These are phyloP conservation scores for Bujurquina vittata DNA, from an alignment of 2,113 vertebrate species.

Conservation along the genomic window DNA sequence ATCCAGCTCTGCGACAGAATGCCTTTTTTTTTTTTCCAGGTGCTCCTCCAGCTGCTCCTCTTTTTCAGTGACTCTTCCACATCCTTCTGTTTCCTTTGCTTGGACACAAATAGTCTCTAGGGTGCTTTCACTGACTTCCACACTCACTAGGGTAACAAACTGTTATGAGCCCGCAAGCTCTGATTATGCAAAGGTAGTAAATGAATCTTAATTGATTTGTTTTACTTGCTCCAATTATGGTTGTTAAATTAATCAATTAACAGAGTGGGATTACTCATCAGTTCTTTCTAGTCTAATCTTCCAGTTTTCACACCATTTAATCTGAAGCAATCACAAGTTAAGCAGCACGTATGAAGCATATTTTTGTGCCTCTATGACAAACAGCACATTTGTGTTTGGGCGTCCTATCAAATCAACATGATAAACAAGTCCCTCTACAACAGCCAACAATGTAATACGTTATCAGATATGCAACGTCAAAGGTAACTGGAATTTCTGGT, in stretches of 20 bases:
- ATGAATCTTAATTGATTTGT: background rate
- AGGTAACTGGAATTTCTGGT: constrained; percentile 37
- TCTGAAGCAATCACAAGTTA: background rate
- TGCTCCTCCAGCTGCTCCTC: constrained; percentile 39
- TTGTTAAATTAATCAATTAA: background rate
- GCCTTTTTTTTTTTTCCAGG: constrained; percentile 51
- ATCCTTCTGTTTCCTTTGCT: constrained; percentile 21
- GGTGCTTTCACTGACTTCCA: constrained; percentile 15
- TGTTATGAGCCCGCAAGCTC: background rate
- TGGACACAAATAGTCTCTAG: constrained; percentile 18
- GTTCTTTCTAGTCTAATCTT: too few relatives aligned
- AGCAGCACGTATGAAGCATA: background rate
- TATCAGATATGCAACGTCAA: constrained; percentile 1
- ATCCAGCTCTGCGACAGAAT: constrained; percentile 57
- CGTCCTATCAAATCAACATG: background rate
- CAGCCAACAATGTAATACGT: background rate
- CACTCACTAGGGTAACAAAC: constrained; percentile 8
- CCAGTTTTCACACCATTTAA: background rate
- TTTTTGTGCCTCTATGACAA: background rate
- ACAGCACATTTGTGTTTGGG: background rate
- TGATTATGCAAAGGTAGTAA: background rate
- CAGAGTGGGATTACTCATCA: background rate
- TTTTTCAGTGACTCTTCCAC: constrained; percentile 23
- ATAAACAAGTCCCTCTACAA: constrained; percentile 11
- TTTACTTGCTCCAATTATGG: background rate